Evolutionary conservation across 2,888 invertebrate genomes (phyloP).

Genomic region (Patella ulyssiponensis): DNA sequence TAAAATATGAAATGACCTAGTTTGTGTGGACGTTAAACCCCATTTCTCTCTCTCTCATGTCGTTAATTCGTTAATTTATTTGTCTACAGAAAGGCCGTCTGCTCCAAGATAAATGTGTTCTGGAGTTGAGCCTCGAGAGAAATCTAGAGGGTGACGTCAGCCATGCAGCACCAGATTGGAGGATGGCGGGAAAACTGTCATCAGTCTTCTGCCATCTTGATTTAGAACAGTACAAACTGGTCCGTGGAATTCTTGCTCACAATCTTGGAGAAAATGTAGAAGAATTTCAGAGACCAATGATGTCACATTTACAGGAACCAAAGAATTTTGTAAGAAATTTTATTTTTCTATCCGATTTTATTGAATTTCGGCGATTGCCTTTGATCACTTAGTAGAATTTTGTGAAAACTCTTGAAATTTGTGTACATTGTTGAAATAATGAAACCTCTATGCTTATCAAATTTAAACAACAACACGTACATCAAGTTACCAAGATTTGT

Average conservation of each 20-base stretch:
- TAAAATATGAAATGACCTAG: no score
- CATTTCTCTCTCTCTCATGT: no score
- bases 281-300: conserved; percentile 64
- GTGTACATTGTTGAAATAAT: no score
- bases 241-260: conserved; percentile 88
- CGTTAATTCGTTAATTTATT: no score
- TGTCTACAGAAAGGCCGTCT: conserved; percentile 58
- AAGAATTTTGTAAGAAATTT: conserved; percentile 18
- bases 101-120: conserved; percentile 81
- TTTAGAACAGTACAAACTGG: conserved; percentile 87
- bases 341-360: no score
- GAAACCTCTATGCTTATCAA: no score
- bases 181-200: conserved; percentile 87
- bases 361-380: no score
- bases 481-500: no score
- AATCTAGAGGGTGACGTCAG: conserved; percentile 80
- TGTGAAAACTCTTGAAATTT: no score
- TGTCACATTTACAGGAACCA: conserved; percentile 74
- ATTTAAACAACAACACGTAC: no score
- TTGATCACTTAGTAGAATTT: no score
- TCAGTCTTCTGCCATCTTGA: conserved; percentile 88
- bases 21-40: no score
- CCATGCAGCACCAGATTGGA: conserved; percentile 82
- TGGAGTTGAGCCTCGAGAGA: conserved; percentile 85
- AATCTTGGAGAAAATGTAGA: conserved; percentile 91